phyloP scores from a whole-genome alignment of 2,888 invertebrate genomes.

The Clunio marinus region DNA sequence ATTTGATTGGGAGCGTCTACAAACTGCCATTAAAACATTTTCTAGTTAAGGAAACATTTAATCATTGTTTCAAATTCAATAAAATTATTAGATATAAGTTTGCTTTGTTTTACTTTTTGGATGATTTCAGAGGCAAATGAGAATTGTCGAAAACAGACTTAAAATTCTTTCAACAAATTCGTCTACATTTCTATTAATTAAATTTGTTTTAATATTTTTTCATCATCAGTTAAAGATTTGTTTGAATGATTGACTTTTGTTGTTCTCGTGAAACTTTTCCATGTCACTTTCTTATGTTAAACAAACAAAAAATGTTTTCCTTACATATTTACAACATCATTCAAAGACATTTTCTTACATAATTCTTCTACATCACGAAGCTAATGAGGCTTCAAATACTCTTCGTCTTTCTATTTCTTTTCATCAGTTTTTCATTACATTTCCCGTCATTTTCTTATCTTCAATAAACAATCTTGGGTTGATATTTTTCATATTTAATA shows the following conservation, averaged over 20 bases:
- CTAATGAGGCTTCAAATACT: background rate
- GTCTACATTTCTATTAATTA: background rate
- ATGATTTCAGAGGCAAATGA: too few relatives aligned
- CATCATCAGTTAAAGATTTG: constrained; percentile 7
- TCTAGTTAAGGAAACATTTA: background rate
- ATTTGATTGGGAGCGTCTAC: too few relatives aligned
- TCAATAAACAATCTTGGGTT: too few relatives aligned
- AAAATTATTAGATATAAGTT: too few relatives aligned
- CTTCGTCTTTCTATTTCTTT: background rate
- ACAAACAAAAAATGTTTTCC: background rate
- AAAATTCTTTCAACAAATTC: background rate
- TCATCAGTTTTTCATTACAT: too few relatives aligned
- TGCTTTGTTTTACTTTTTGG: too few relatives aligned
- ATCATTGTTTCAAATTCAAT: background rate
- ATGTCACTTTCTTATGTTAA: background rate
- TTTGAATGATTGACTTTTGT: constrained; percentile 10
- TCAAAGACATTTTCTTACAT: background rate
- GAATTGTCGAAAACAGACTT: too few relatives aligned
- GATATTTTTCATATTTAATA: background rate
- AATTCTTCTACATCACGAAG: background rate
- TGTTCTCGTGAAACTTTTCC: constrained; percentile 1
- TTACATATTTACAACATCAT: background rate
- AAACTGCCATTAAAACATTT: too few relatives aligned
- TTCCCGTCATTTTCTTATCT: too few relatives aligned
- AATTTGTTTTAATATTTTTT: background rate